These are phyloP conservation scores for Folsomia candida DNA, from an alignment of 2,888 invertebrate species.

Conservation along the genomic window DNA sequence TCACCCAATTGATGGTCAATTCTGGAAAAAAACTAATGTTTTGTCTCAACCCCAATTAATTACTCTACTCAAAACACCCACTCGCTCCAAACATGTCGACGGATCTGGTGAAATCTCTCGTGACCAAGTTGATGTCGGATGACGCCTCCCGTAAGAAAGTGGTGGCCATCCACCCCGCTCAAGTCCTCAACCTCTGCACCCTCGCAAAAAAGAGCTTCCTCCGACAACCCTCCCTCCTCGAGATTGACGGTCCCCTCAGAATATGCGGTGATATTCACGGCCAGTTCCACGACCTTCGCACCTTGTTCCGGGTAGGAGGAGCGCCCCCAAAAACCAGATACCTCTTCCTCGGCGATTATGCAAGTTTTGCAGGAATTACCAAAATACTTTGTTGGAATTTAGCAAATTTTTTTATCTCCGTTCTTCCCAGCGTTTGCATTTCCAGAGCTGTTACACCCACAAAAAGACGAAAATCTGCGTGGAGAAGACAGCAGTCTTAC, in stretches of 20 bases:
- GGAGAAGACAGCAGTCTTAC: too few relatives aligned
- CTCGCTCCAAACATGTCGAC: too few relatives aligned
- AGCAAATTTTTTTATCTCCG: too few relatives aligned
- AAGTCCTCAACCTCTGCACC: background rate
- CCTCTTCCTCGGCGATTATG: constrained; percentile 99
- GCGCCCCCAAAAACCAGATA: constrained; percentile 97
- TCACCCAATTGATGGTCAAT: too few relatives aligned
- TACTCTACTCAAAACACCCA: too few relatives aligned
- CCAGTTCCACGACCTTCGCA: constrained; percentile 99
- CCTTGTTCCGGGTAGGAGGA: constrained; percentile 99
- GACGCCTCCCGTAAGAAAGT: background rate
- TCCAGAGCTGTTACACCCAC: too few relatives aligned
- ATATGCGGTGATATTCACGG: constrained; percentile 99
- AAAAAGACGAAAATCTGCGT: too few relatives aligned
- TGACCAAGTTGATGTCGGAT: too few relatives aligned
- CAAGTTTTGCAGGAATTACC: constrained; percentile 62
- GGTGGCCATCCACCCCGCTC: background rate
- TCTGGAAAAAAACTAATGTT: too few relatives aligned
- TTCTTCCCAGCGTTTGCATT: too few relatives aligned
- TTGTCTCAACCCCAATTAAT: too few relatives aligned
- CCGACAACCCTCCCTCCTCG: constrained; percentile 57
- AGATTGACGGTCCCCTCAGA: constrained; percentile 59
- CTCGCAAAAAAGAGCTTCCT: background rate
- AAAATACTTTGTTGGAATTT: background rate
- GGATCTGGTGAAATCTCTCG: too few relatives aligned